Conservation (phyloP, 2,888 invertebrate genomes). For the Conus canariensis region DNA sequence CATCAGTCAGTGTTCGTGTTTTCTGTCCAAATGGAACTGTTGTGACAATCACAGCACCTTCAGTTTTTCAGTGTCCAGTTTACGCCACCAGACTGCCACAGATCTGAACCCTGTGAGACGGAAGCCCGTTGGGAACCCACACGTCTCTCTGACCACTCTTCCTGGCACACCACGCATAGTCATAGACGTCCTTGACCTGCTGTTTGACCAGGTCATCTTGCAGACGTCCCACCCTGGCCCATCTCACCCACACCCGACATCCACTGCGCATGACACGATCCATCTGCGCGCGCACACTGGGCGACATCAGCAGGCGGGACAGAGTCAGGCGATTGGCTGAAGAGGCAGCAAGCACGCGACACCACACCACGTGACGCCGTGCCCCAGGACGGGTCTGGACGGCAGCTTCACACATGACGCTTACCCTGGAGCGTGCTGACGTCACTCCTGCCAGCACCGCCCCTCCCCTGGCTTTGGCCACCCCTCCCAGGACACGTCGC, state of each 20-base stretch:
- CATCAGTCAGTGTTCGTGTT: too few species aligned
- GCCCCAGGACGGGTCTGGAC: constrained; percentile 56
- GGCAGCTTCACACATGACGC: constrained; percentile 54
- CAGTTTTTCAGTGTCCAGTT: not conserved
- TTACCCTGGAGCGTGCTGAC: not conserved
- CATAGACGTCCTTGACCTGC: constrained; percentile 36
- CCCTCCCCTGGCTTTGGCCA: constrained; percentile 11
- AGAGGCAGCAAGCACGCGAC: constrained; percentile 45
- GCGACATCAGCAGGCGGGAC: constrained; percentile 45
- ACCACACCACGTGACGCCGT: constrained; percentile 57
- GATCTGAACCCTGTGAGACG: constrained; percentile 11
- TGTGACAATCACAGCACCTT: not conserved
- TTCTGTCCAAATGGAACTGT: too few species aligned
- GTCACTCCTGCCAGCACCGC: not conserved
- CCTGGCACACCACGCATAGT: constrained; percentile 41
- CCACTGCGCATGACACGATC: constrained; percentile 50
- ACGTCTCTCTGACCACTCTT: constrained; percentile 31
- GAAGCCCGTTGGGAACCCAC: constrained; percentile 36
- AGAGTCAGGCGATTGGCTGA: constrained; percentile 45
- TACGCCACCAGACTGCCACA: not conserved
- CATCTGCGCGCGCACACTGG: constrained; percentile 45
- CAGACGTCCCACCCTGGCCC: constrained; percentile 46
- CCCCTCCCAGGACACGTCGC: constrained; percentile 14
- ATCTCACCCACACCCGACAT: constrained; percentile 58
- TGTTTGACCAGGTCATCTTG: not conserved